A percentile compares a stretch with the other conserved stretches of the same genome.
Evolutionary conservation across 23 tunicate genomes (phyloP).

Genomic region (Botrylloides violaceus): DNA sequence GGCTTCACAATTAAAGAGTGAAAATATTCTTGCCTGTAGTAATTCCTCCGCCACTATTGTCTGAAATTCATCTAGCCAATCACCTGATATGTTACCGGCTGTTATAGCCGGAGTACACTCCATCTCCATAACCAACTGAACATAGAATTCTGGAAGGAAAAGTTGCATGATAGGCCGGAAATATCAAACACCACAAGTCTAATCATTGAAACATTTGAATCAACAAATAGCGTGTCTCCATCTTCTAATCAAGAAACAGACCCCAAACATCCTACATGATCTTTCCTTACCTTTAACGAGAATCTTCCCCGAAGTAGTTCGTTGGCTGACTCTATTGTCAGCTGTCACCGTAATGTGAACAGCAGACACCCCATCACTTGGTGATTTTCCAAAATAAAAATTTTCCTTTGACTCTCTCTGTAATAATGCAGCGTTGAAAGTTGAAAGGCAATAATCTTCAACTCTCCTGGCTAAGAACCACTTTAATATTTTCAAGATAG

Average conservation of each 20-base stretch:
- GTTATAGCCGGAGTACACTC: slow-evolving; percentile 15
- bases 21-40: not conserved
- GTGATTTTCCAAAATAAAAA: not conserved
- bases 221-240: not conserved
- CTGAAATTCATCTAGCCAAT: slow-evolving; percentile 17
- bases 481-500: too few species aligned
- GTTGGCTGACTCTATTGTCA: slow-evolving; percentile 34
- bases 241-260: not conserved
- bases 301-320: slow-evolving; percentile 10
- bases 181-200: not conserved
- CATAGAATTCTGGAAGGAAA: slow-evolving; percentile 18
- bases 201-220: not conserved
- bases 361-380: not conserved
- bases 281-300: slow-evolving; percentile 31
- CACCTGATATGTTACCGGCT: not conserved
- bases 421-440: too few species aligned
- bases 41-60: not conserved
- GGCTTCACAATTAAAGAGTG: not conserved
- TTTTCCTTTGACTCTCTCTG: not conserved
- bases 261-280: too few species aligned
- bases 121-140: slow-evolving; percentile 4
- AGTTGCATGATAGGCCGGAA: not conserved
- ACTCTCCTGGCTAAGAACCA: too few species aligned
- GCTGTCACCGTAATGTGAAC: slow-evolving; percentile 22
- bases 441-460: too few species aligned